Evolutionary conservation across 1,140 invertebrate genomes (phyloP), one percentile per base, ranked within the genome.

Genomic region (Rhynchophorus ferrugineus): DNA sequence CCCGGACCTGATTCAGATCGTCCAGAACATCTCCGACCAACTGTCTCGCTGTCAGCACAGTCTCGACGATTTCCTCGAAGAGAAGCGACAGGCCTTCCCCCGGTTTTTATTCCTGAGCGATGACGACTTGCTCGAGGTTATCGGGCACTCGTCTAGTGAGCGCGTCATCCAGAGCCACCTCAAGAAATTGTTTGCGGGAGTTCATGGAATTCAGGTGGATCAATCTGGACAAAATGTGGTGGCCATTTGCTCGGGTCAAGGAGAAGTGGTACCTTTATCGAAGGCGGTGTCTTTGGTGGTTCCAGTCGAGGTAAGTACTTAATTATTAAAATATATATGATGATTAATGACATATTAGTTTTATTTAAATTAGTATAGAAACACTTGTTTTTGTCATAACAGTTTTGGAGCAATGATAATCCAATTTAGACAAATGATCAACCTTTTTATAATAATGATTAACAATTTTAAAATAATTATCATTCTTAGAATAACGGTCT

Each of bases 71-170:
- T 99, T 94, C 71, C 79, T 99, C 24, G 91, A 95, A 72, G 92
- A 94, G 61, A 99, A 98, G 72, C 77, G 96, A 50, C 83, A 85
- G 0, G 78, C 83, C 22, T 99, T 99, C 75, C 93, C 96, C 2
- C 77, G 95, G 60, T 88, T 98, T 61, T 96, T 96, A 65, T 98
- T 98, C 65, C 77, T 98, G 56, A 93, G 92, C 59, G 95, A 98
- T 67, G 95, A 98, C 66, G 95, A 98, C 74, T 74, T 98, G 29
- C 71, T 98, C 20, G 93, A 98, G 74, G 81, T 98, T 44, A 73
- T 95, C 0, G 91, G 91, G 0, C 90, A 94, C 70, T 85, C 87
- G 0, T 90, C 86, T 0, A 91, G 91, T 62, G 85, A 85, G 42
- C 80, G 80, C 44, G 85, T 96, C 0, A 86, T 98, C 64, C 90